phyloP scores from a whole-genome alignment of 2,888 invertebrate genomes.

The Lithosia quadra region DNA sequence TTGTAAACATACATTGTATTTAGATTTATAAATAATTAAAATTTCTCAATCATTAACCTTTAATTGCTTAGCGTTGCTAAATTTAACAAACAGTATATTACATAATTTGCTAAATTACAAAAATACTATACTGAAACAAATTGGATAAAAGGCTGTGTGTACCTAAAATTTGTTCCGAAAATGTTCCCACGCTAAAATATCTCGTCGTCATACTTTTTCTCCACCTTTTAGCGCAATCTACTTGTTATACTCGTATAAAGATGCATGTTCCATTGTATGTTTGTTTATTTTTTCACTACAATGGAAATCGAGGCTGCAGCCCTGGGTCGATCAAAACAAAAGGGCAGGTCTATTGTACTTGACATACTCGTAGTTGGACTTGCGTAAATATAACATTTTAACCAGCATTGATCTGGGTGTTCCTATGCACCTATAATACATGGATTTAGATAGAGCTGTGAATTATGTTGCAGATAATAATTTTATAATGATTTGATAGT shows the following conservation, averaged over 20 bases:
- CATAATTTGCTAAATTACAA: slow-evolving; percentile 25
- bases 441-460: not conserved
- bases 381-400: not conserved
- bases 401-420: not conserved
- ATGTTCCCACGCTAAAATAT: slow-evolving; percentile 14
- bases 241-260: not conserved
- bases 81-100: slow-evolving; percentile 20
- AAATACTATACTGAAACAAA: slow-evolving; percentile 21
- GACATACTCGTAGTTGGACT: too few species aligned
- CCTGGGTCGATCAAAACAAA: not conserved
- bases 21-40: slow-evolving; percentile 19
- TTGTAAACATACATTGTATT: slow-evolving; percentile 4
- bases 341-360: too few species aligned
- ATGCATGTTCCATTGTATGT: not conserved
- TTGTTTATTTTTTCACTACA: not conserved
- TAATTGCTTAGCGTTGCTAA: slow-evolving; percentile 23
- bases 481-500: too few species aligned
- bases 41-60: slow-evolving; percentile 32
- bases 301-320: not conserved
- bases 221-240: not conserved
- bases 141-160: slow-evolving; percentile 19
- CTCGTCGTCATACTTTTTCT: slow-evolving; percentile 4
- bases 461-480: not conserved
- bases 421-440: not conserved
- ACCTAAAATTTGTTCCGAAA: slow-evolving; percentile 18